Conservation (phyloP, 2,797 vertebrate species). For the Neostethus bicornis region DNA sequence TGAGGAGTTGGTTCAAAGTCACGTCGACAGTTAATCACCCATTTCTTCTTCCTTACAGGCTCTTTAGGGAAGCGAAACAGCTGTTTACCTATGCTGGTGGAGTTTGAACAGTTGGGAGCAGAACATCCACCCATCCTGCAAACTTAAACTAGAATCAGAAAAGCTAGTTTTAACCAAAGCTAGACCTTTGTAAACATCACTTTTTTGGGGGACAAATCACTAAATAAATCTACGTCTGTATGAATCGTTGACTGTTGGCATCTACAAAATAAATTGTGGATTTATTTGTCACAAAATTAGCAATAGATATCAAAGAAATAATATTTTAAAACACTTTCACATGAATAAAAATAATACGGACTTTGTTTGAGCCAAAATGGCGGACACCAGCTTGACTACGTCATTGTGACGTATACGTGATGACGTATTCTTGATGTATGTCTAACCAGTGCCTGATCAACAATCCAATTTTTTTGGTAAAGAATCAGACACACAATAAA, state of each 20-base stretch:
- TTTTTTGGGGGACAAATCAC: slow-evolving; percentile 12
- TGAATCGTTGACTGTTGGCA: slow-evolving; percentile 5
- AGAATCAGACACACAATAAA: rapidly evolving
- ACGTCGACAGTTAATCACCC: slow-evolving; percentile 82
- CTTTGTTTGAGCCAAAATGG: slow-evolving; percentile 89
- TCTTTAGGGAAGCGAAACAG: slow-evolving; percentile 85
- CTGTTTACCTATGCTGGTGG: slow-evolving; percentile 83
- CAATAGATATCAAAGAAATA: too few relatives aligned
- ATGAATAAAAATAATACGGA: slow-evolving; percentile 61
- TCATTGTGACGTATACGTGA: slow-evolving; percentile 54
- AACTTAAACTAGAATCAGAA: slow-evolving; percentile 1
- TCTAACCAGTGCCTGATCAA: slow-evolving; percentile 47
- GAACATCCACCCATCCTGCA: slow-evolving; percentile 82
- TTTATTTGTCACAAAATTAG: background rate
- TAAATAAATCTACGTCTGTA: background rate
- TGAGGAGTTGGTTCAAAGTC: slow-evolving; percentile 84
- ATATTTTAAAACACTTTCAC: slow-evolving; percentile 24
- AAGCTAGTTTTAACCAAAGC: slow-evolving; percentile 21
- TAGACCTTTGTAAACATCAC: slow-evolving; percentile 36
- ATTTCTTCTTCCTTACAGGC: slow-evolving; percentile 80
- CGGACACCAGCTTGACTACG: slow-evolving; percentile 46
- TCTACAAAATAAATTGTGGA: rapidly evolving
- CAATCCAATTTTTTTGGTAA: background rate
- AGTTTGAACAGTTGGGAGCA: slow-evolving; percentile 84
- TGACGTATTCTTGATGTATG: too few relatives aligned